Conservation (phyloP, 2,797 vertebrate genomes). For the Pseudomugil gertrudae region DNA sequence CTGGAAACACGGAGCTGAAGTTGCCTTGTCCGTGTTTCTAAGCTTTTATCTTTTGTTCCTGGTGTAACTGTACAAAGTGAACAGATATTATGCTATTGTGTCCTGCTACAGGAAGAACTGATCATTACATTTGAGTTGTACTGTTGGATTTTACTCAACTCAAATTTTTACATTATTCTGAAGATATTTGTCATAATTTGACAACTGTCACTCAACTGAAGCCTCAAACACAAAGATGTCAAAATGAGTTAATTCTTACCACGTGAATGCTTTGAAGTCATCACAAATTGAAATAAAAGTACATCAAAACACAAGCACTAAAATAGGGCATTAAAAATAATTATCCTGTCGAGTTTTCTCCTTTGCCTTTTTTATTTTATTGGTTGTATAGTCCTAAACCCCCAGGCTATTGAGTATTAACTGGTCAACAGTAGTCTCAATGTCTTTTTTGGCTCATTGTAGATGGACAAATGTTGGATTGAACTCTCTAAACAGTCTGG, state of each 20-base stretch:
- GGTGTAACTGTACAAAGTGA: background rate
- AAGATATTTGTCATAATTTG: background rate
- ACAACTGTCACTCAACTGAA: background rate
- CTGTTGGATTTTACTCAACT: too few relatives aligned
- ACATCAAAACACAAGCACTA: too few relatives aligned
- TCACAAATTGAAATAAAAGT: background rate
- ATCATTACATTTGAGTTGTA: background rate
- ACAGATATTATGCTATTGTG: background rate
- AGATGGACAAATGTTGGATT: background rate
- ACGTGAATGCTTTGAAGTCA: too few relatives aligned
- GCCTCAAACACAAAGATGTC: too few relatives aligned
- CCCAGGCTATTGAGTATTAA: too few relatives aligned
- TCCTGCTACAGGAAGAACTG: background rate
- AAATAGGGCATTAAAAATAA: background rate
- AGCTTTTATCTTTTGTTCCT: too few relatives aligned
- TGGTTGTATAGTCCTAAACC: too few relatives aligned
- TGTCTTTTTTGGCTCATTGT: background rate
- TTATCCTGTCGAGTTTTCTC: too few relatives aligned
- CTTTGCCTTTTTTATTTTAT: too few relatives aligned
- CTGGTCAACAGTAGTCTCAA: background rate
- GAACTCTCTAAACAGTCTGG: background rate
- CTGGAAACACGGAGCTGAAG: too few relatives aligned
- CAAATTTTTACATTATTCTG: background rate
- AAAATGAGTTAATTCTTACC: too few relatives aligned
- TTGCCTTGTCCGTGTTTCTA: too few relatives aligned